Evolutionary conservation across 2,888 invertebrate genomes (phyloP).

Genomic region (Chymomyza amoena): DNA sequence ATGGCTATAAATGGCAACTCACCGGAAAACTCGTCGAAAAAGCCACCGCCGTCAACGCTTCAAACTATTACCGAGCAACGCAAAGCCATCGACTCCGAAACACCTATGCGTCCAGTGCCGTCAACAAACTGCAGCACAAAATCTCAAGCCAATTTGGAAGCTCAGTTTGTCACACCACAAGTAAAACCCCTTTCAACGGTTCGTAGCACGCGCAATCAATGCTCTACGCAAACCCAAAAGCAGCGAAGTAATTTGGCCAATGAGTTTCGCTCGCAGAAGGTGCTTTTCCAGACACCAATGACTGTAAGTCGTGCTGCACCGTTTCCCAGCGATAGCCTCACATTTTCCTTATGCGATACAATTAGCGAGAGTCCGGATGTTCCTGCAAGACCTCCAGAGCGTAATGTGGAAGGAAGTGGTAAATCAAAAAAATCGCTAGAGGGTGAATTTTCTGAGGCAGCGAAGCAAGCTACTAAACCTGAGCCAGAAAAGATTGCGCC

Average conservation of each 20-base stretch:
- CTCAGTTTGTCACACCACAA: slow-evolving; percentile 76
- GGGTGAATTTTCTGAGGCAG: slow-evolving; percentile 50
- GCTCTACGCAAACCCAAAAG: slow-evolving; percentile 58
- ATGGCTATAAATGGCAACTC: slow-evolving; percentile 63
- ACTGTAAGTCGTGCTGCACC: slow-evolving; percentile 71
- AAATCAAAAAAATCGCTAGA: slow-evolving; percentile 68
- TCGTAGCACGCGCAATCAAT: slow-evolving; percentile 43
- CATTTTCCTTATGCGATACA: slow-evolving; percentile 74
- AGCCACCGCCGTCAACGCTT: slow-evolving; percentile 30
- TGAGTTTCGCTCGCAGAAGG: slow-evolving; percentile 77
- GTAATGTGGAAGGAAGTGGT: slow-evolving; percentile 21
- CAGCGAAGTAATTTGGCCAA: slow-evolving; percentile 62
- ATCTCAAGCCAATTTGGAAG: slow-evolving; percentile 41
- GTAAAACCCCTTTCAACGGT: slow-evolving; percentile 61
- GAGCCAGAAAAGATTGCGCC: background rate
- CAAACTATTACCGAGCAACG: slow-evolving; percentile 39
- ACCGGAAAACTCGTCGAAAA: slow-evolving; percentile 32
- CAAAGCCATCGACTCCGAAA: slow-evolving; percentile 43
- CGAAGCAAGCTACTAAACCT: slow-evolving; percentile 8
- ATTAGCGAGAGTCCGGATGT: slow-evolving; percentile 69
- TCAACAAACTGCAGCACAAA: slow-evolving; percentile 1
- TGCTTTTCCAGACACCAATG: slow-evolving; percentile 78
- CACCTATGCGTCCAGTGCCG: slow-evolving; percentile 52
- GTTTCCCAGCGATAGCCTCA: slow-evolving; percentile 70
- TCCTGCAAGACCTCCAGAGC: slow-evolving; percentile 28